Base-by-base conservation (phyloP, 2,888 invertebrate genomes). In the Oligia fasciuncula region DNA sequence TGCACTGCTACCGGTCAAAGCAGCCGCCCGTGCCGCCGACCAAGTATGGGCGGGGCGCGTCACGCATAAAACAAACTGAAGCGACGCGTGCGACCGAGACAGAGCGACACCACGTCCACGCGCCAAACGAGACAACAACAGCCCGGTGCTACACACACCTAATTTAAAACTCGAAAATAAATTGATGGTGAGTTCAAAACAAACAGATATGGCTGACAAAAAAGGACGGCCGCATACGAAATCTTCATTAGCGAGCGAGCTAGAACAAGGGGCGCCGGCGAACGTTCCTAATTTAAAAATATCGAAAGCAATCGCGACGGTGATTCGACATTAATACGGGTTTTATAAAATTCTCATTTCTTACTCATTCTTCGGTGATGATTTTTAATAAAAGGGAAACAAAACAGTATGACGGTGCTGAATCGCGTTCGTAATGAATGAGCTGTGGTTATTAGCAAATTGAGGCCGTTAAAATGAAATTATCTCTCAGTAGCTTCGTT, bases 121-220 rank as follows among this genome's bases (percentile, higher is more conserved):
- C 80, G 87, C n/a, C 54, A 85, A 88, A 77, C 83, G 86, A 85
- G 94, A 95, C 92, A 87, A 90, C 89, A 89, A 90, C 84, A 92
- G 93, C 91, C 95, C 93, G 94, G 94, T 94, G 95, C 92, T 92
- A 87, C 92, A 91, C 94, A 94, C 94, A 91, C 93, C 94, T 96
- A 95, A 96, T 96, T 96, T 95, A 94, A 96, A 96, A 96, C 95
- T 92, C 93, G 93, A 95, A 95, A 95, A 96, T 96, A 96, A 92
- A 96, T 96, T 96, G 96, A 96, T 94, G 95, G 94, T 93, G 95
- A 95, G 93, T 94, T 95, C 95, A 96, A 97, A 97, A 96, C 96
- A 96, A 96, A 97, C 96, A 96, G 95, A 95, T 91, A 95, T 95
- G 95, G 95, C 96, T 94, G 95, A 96, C 95, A 95, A 96, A 96